Percentiles rank a stretch among this genome's conserved stretches.
Conservation (phyloP, 1,140 invertebrate species). For the Solenopsis invicta region DNA sequence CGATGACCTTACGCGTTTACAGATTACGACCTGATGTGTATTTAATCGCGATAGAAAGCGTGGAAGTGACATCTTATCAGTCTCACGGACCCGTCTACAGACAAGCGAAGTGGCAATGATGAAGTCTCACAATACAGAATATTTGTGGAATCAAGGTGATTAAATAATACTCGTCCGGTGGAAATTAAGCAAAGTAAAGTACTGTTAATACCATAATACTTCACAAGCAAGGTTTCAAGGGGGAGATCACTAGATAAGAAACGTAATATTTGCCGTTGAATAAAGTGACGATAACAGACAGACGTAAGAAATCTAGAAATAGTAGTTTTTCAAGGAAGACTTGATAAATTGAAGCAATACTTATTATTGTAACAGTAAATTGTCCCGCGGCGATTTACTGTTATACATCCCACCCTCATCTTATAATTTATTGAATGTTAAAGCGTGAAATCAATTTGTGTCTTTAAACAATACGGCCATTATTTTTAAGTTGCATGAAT, state of each 20-base stretch:
- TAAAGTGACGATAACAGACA: slow-evolving; percentile 23
- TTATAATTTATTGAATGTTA: neutral
- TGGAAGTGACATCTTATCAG: slow-evolving; percentile 22
- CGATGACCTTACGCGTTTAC: neutral
- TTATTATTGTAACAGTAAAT: neutral
- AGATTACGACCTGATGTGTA: neutral
- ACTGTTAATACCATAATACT: neutral
- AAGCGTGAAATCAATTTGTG: slow-evolving; percentile 20
- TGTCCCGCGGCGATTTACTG: too few species aligned
- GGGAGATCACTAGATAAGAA: slow-evolving; percentile 9
- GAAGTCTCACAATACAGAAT: neutral
- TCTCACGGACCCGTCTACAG: neutral
- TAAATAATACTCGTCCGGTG: neutral
- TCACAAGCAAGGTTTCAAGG: neutral
- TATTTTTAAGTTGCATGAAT: slow-evolving; percentile 33
- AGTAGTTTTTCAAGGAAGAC: neutral
- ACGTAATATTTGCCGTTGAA: slow-evolving; percentile 28
- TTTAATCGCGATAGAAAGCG: slow-evolving; percentile 11
- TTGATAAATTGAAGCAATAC: neutral
- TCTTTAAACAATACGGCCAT: slow-evolving; percentile 19
- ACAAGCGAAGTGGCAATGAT: neutral
- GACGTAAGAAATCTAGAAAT: neutral
- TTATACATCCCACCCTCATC: neutral
- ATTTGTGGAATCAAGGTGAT: neutral
- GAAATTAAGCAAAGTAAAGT: neutral